phyloP scores from a whole-genome alignment of 2,113 vertebrate species.

The Hemibagrus wyckioides region DNA sequence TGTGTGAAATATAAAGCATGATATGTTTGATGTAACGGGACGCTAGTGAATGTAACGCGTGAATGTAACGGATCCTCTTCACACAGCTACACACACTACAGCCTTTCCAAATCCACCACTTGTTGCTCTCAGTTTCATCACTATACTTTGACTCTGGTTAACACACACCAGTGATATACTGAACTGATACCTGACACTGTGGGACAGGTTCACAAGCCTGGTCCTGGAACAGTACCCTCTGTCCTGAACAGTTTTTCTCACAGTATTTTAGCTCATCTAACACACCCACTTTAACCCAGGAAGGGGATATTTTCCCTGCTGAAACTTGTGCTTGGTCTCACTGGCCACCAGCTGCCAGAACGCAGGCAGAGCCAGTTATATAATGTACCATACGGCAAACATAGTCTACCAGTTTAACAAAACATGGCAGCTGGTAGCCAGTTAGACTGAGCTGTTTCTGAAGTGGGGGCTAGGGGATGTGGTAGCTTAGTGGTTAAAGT shows the following conservation, averaged over 20 bases:
- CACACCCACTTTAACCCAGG: not conserved
- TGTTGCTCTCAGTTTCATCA: constrained; percentile 9
- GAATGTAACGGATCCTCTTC: not conserved
- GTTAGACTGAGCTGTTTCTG: not conserved
- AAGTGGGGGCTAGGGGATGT: too few relatives aligned
- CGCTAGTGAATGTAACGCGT: not conserved
- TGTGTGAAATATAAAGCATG: too few relatives aligned
- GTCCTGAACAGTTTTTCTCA: not conserved
- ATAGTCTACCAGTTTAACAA: not conserved
- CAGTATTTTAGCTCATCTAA: not conserved
- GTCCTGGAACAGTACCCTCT: not conserved
- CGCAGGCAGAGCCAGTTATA: not conserved
- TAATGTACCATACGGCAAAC: not conserved
- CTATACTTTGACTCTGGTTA: not conserved
- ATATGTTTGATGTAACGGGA: too few relatives aligned
- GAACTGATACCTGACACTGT: not conserved
- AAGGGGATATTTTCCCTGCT: not conserved
- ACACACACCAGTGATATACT: not conserved
- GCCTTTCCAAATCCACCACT: not conserved
- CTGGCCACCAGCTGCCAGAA: not conserved
- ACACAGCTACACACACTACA: not conserved
- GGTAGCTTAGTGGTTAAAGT: too few relatives aligned
- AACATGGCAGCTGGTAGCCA: not conserved
- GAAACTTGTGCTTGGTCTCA: not conserved
- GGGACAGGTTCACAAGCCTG: not conserved